These are phyloP conservation scores for Scartelaos histophorus DNA, from an alignment of 2,113 vertebrate genomes.

Conservation along the genomic window DNA sequence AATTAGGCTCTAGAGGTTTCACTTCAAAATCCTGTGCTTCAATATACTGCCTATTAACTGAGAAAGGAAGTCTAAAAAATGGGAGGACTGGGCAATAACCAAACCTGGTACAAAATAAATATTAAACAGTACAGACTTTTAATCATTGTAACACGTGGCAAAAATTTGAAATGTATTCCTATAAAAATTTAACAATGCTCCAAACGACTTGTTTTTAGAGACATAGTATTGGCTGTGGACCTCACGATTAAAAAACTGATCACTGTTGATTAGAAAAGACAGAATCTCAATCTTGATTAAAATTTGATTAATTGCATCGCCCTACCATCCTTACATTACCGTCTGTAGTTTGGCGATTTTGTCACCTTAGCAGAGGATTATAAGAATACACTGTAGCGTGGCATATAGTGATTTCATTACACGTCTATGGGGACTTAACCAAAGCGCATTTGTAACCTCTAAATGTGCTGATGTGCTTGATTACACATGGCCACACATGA, in stretches of 20 bases:
- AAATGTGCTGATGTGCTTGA: slow-evolving; percentile 9
- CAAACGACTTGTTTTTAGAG: no score
- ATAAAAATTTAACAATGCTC: no score
- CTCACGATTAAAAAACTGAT: no score
- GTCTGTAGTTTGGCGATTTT: background rate
- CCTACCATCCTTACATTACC: background rate
- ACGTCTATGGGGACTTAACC: background rate
- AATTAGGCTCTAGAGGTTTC: background rate
- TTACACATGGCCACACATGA: background rate
- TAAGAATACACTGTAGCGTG: background rate
- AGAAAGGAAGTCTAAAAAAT: background rate
- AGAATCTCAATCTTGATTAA: no score
- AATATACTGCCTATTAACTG: background rate
- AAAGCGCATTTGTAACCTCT: background rate
- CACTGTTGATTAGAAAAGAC: no score
- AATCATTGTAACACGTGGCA: no score
- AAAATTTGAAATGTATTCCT: no score
- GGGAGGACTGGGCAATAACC: no score
- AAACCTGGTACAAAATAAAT: no score
- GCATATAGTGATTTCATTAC: background rate
- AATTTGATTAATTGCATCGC: no score
- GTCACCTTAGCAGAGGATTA: background rate
- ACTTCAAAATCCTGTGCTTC: background rate
- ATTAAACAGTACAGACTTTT: no score
- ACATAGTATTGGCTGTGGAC: no score